Percentiles rank a stretch among this genome's conserved stretches.
phyloP scores from a whole-genome alignment of 2,113 vertebrate species.

The Sus scrofa region DNA sequence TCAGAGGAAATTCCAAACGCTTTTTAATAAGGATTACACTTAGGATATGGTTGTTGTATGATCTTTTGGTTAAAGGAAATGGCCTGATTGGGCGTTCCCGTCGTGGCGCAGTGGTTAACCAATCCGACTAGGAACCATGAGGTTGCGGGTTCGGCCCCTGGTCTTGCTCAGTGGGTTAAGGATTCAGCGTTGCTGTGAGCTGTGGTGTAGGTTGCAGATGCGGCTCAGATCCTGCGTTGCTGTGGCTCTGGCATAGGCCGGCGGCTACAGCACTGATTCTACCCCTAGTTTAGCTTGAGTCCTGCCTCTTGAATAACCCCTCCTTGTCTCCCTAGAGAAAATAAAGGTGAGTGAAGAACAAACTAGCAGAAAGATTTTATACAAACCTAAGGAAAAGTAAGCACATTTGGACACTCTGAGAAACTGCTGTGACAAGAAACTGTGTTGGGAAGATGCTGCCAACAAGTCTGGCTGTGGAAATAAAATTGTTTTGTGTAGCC shows the following conservation, averaged over 20 bases:
- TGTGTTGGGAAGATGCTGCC: constrained; percentile 59
- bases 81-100: too few species aligned
- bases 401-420: constrained; percentile 78
- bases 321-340: constrained; percentile 49
- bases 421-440: constrained; percentile 78
- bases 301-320: constrained; percentile 54
- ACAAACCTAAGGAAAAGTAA: constrained; percentile 74
- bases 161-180: too few species aligned
- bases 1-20: background rate
- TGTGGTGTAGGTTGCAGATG: too few species aligned
- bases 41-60: background rate
- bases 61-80: constrained; percentile 43
- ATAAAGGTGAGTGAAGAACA: constrained; percentile 71
- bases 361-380: constrained; percentile 69
- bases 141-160: too few species aligned
- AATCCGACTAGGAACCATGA: too few species aligned
- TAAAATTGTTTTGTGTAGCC: constrained; percentile 71
- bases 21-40: background rate
- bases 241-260: too few species aligned
- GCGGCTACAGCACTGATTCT: too few species aligned
- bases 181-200: too few species aligned
- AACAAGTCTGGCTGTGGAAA: constrained; percentile 77
- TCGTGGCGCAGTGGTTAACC: too few species aligned
- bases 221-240: too few species aligned
- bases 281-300: too few species aligned